phyloP scores from a whole-genome alignment of 64 coral and sea anemone genomes.

The Montipora capricornis region DNA sequence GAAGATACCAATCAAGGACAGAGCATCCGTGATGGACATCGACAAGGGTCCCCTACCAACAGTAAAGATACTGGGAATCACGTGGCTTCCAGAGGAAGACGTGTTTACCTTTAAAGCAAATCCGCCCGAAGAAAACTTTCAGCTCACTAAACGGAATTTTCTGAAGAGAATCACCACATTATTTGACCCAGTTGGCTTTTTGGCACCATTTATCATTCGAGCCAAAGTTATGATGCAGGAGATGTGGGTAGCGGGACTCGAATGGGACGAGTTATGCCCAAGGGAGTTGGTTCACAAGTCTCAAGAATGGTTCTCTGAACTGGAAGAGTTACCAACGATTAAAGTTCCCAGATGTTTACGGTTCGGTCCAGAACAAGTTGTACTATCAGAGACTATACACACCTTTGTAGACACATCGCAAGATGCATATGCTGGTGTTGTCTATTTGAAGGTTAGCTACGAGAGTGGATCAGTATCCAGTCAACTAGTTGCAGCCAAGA shows the following conservation, averaged over 20 bases:
- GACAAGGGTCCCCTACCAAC: conserved; percentile 62
- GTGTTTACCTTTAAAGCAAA: conserved; percentile 73
- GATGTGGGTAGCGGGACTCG: conserved; percentile 67
- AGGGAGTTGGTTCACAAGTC: conserved; percentile 46
- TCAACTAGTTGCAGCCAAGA: conserved; percentile 59
- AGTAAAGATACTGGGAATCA: conserved; percentile 74
- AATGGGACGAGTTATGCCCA: conserved; percentile 62
- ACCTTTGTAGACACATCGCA: conserved; percentile 57
- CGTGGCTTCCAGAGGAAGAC: conserved; percentile 72
- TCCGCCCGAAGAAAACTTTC: conserved; percentile 20
- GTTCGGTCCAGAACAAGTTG: conserved; percentile 52
- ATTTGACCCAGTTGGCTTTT: conserved; percentile 66
- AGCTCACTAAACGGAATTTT: conserved; percentile 65
- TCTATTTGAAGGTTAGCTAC: conserved; percentile 53
- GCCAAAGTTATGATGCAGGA: conserved; percentile 76
- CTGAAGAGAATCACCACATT: conserved; percentile 62
- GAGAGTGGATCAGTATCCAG: conserved; percentile 45
- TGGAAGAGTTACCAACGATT: not conserved
- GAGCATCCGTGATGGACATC: conserved; percentile 58
- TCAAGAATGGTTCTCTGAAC: conserved; percentile 41
- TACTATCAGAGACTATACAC: conserved; percentile 31
- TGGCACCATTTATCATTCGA: conserved; percentile 47
- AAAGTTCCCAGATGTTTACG: conserved; percentile 73
- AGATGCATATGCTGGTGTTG: conserved; percentile 66
- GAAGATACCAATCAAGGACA: conserved; percentile 64